Base-by-base conservation (phyloP, 2,797 vertebrate species). In the Hypotaenidia okinawae region DNA sequence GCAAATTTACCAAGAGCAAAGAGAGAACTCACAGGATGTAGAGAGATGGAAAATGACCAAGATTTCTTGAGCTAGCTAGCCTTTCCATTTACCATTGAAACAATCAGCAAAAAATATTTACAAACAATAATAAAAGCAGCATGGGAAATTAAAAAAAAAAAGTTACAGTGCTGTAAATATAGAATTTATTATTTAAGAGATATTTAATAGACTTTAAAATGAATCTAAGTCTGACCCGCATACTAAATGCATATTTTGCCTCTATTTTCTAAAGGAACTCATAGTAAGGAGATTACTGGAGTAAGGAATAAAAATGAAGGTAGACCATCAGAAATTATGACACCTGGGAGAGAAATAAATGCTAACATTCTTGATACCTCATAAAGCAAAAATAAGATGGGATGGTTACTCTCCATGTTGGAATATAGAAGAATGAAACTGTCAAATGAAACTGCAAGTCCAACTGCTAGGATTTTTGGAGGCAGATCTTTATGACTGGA, bases 301-400 rank as follows among this genome's bases (percentile, higher is more conserved):
- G 9, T 72, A 89, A 78, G 54, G 17, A 89, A 9, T 13, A 43
- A 89, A 91, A 95, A 58, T 37, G 6, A 89, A 61, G 17, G 23
- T 27, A 82, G 12, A 62, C 32, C 14, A 66, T 69, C 51, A 87
- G 59, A 89, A 92, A 87, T 91, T 73, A 95, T 30, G 43, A 73
- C 14, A 62, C 41, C 30, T 41, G 3, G 82, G 91, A 68, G 62
- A 82, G 59, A 89, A 90, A 82, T 79, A 95, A 79, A 76, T 37
- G 55, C 63, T 94, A 95, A 91, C n/a, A 59, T 87, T 24, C 55
- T 87, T 85, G 91, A 89, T 69, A 92, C 55, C 21, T 89, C 78
- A 79, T 91, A 91, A 89, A 89, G 59, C 32, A 79, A 94, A 95
- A 94, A 76, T 62, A 93, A 89, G 41, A 33, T 1, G 2, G 25